phyloP scores from a whole-genome alignment of 2,888 invertebrate species.

The Ctenicera cuprea region DNA sequence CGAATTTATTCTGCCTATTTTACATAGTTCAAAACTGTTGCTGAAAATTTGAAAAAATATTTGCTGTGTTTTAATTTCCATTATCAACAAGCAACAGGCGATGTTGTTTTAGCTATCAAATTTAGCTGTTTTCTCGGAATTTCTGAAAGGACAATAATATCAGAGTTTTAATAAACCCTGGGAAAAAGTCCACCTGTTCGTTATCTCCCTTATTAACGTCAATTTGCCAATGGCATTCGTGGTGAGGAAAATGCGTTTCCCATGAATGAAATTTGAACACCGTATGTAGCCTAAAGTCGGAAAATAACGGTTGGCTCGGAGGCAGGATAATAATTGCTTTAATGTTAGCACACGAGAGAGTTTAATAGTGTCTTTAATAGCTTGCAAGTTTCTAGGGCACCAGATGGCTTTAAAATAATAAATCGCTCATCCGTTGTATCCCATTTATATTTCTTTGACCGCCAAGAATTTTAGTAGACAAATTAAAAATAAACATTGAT shows the following conservation, averaged over 20 bases:
- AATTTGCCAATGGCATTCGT: background rate
- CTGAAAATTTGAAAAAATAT: too few relatives aligned
- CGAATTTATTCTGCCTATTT: too few relatives aligned
- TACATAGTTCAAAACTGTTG: too few relatives aligned
- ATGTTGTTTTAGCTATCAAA: background rate
- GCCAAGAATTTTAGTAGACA: background rate
- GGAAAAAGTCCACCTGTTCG: conserved; percentile 10
- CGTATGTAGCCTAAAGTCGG: conserved; percentile 2
- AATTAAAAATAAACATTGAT: conserved; percentile 19
- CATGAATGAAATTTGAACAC: conserved; percentile 6
- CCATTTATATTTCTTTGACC: conserved; percentile 4
- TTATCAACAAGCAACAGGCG: background rate
- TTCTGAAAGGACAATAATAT: background rate
- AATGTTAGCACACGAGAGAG: background rate
- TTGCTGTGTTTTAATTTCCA: background rate
- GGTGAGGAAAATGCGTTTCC: background rate
- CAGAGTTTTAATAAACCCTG: background rate
- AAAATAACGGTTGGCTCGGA: background rate
- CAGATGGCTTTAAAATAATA: conserved; percentile 24
- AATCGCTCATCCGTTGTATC: conserved; percentile 9
- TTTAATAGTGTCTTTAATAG: conserved; percentile 15
- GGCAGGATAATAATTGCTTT: background rate
- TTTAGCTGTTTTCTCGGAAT: background rate
- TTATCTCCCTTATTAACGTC: conserved; percentile 17
- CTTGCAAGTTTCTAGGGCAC: background rate